Evolutionary conservation across 92 coral and sea anemone species (phyloP), one percentile per base, ranked within the genome.

Genomic region (Muricea muricata): DNA sequence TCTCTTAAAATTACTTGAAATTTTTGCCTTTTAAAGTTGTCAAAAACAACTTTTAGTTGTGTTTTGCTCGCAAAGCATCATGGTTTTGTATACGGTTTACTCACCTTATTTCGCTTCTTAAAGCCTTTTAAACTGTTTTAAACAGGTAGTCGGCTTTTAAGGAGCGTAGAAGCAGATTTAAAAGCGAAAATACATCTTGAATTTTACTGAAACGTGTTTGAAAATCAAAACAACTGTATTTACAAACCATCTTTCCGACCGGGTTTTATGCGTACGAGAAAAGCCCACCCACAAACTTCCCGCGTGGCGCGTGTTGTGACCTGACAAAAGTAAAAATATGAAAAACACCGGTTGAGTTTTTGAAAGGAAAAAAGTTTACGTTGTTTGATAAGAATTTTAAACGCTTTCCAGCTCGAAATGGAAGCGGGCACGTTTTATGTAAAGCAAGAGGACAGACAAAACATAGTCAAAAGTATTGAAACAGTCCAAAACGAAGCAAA

Each of bases 261-360:
- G 70, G 70, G 21, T 29, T 28, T 63, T 63, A n/a, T 0, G 8
- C 37, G 8, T 18, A 11, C 70, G 70, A 20, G 37, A 24, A 63
- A 63, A 28, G n/a, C 12, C 13, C 70, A 3, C 69, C 32, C 41
- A 12, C 0, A 58, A 37, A 29, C 14, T 34, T 34, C 83, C 52
- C 63, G 54, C 55, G 63, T 58, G 69, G 34, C 70, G 83, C 83
- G 83, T 78, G 83, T 61, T 52, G 67, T 76, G 41, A n/a, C n/a
- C n/a, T n/a, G n/a, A 42, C 24, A 75, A 75, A 75, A 75, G 65
- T 75, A 42, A 78, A 78, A 78, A 78, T 56, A 56, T 28, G 9
- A 28, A 28, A 32, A 76, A 58, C 52, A 78, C 83, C 83, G 71
- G 83, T 34, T 24, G 52, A 56, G 14, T 26, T 56, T 76, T 76